These are phyloP conservation scores for Manis pentadactyla DNA, from an alignment of 2,797 vertebrate genomes.

Conservation along the genomic window DNA sequence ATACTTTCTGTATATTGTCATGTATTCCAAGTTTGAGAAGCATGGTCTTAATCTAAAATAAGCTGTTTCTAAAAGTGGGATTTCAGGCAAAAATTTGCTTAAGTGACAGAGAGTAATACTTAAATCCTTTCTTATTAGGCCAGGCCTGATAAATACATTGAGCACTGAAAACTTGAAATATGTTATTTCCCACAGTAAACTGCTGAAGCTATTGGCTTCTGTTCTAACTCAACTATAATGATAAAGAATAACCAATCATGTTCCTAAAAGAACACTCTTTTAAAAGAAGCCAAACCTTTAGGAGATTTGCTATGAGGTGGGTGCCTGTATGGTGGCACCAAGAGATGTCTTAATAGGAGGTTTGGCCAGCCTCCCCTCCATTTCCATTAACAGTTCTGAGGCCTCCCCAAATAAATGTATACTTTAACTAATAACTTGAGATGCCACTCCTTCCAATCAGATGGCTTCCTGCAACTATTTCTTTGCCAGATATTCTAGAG, in stretches of 20 bases:
- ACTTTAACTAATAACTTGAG: not conserved
- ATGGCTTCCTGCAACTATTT: not conserved
- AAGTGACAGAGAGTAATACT: not conserved
- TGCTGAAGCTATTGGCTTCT: not conserved
- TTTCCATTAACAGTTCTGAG: not conserved
- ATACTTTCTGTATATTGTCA: not conserved
- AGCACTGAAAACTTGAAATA: not conserved
- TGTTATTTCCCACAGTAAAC: not conserved
- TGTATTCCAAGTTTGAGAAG: not conserved
- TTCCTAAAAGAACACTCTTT: not conserved
- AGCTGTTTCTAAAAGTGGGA: not conserved
- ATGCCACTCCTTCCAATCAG: not conserved
- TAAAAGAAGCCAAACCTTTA: not conserved
- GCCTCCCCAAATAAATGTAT: not conserved
- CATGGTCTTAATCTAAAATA: constrained; percentile 36
- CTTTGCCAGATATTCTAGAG: not conserved
- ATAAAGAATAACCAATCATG: not conserved
- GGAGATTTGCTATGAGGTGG: not conserved
- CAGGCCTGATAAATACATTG: not conserved
- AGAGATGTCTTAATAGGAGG: not conserved
- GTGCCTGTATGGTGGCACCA: not conserved
- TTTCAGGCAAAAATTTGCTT: constrained; percentile 35
- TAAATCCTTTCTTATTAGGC: constrained; percentile 10
- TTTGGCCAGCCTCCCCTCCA: not conserved
- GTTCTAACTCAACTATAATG: not conserved